A percentile compares a stretch with the other conserved stretches of the same genome.
These are phyloP conservation scores for Lepidochrysops patricia DNA, from an alignment of 2,888 invertebrate species.

Conservation along the genomic window DNA sequence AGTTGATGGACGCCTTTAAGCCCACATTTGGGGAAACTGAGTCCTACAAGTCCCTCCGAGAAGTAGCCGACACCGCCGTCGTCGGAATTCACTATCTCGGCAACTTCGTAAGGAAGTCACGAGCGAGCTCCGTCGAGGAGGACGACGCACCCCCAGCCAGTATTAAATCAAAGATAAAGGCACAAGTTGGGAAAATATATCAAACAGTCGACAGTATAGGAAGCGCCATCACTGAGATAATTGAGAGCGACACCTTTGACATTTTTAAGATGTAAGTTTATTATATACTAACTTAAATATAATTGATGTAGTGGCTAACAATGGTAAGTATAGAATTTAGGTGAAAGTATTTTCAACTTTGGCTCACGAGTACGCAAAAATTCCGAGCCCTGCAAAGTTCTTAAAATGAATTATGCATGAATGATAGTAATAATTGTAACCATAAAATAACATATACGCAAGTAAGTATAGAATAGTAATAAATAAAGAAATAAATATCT, in stretches of 20 bases:
- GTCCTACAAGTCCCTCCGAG: conserved; percentile 42
- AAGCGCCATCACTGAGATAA: conserved; percentile 31
- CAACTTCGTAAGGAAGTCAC: conserved; percentile 34
- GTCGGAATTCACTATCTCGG: conserved; percentile 43
- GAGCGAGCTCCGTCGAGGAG: neutral
- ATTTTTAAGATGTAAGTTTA: conserved; percentile 54
- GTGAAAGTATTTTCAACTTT: neutral
- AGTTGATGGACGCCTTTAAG: conserved; percentile 49
- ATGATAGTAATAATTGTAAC: neutral
- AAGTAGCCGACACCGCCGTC: conserved; percentile 39
- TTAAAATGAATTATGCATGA: neutral
- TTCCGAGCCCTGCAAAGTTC: conserved; percentile 10
- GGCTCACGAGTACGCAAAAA: conserved; percentile 1
- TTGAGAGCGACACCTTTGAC: conserved; percentile 30
- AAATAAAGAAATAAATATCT: too few species aligned
- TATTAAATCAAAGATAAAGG: conserved; percentile 24
- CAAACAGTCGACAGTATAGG: conserved; percentile 38
- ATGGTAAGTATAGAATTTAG: neutral
- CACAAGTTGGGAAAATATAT: conserved; percentile 25
- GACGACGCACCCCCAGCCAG: conserved; percentile 11
- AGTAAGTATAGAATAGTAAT: neutral
- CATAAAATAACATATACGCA: neutral
- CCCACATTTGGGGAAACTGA: conserved; percentile 55
- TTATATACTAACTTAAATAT: too few species aligned
- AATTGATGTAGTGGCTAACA: too few species aligned